Percentiles rank a stretch among this genome's conserved stretches.
phyloP scores from a whole-genome alignment of 1,140 invertebrate species.

The Latrodectus geometricus region DNA sequence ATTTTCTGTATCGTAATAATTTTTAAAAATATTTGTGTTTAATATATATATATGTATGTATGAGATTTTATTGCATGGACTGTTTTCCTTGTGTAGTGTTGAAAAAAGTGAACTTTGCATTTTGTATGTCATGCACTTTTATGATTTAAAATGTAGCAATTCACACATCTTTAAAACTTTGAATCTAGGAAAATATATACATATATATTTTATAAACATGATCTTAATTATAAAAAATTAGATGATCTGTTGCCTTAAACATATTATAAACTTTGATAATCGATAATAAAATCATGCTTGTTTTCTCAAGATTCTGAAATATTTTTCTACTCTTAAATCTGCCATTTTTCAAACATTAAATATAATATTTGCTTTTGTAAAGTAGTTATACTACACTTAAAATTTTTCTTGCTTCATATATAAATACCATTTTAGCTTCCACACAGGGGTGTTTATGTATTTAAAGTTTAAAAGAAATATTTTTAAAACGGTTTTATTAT shows the following conservation, averaged over 20 bases:
- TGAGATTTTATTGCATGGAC: too few species aligned
- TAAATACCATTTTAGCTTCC: background rate
- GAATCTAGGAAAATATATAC: background rate
- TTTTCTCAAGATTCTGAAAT: background rate
- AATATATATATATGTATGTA: too few species aligned
- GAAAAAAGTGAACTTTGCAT: background rate
- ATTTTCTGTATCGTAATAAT: too few species aligned
- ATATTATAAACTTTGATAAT: background rate
- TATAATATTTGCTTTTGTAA: background rate
- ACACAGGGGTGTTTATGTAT: background rate
- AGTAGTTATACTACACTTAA: background rate
- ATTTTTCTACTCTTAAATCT: background rate
- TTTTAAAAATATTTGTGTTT: too few species aligned
- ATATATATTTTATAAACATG: background rate
- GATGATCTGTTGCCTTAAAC: background rate
- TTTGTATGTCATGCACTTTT: background rate
- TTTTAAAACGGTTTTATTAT: too few species aligned
- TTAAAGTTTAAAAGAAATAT: too few species aligned
- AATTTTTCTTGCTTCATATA: too few species aligned
- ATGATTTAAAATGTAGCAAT: background rate
- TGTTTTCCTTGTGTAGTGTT: too few species aligned
- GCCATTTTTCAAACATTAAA: background rate
- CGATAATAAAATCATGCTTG: background rate
- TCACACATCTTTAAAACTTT: background rate
- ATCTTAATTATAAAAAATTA: background rate